Evolutionary conservation across 2,113 vertebrate species (phyloP).

Genomic region (Boulengeromyrus knoepffleri): DNA sequence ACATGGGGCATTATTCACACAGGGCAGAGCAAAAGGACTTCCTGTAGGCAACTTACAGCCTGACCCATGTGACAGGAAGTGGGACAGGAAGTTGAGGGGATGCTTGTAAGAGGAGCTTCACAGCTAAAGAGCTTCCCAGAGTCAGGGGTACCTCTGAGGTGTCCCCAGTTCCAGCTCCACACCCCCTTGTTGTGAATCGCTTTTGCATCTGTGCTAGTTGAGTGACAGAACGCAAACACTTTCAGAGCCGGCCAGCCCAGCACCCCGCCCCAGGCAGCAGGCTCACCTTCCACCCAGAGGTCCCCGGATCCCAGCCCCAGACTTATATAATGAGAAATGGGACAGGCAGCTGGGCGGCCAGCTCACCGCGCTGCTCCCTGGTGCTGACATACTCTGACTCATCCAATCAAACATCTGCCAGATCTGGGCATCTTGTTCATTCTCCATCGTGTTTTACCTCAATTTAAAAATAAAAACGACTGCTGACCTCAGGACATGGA

Average conservation of each 20-base stretch:
- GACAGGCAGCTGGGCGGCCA: not conserved
- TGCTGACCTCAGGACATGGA: not conserved
- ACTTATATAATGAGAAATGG: too few species aligned
- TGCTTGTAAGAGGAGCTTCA: not conserved
- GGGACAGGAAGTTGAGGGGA: not conserved
- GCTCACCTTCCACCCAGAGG: not conserved
- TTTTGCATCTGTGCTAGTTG: too few species aligned
- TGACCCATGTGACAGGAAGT: not conserved
- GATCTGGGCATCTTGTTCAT: not conserved
- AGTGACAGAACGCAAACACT: too few species aligned
- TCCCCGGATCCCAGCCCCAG: not conserved
- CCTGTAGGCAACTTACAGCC: not conserved
- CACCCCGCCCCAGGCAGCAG: not conserved
- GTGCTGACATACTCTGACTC: not conserved
- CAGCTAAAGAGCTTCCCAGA: not conserved
- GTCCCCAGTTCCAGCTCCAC: not conserved
- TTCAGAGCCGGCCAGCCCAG: too few species aligned
- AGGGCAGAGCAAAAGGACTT: not conserved
- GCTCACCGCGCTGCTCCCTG: not conserved
- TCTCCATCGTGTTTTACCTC: not conserved
- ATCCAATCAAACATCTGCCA: not conserved
- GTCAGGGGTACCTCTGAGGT: not conserved
- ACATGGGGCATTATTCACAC: not conserved
- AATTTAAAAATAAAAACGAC: not conserved
- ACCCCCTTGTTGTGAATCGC: not conserved